Conservation (phyloP, 2,797 vertebrate species). For the Tinamus major region DNA sequence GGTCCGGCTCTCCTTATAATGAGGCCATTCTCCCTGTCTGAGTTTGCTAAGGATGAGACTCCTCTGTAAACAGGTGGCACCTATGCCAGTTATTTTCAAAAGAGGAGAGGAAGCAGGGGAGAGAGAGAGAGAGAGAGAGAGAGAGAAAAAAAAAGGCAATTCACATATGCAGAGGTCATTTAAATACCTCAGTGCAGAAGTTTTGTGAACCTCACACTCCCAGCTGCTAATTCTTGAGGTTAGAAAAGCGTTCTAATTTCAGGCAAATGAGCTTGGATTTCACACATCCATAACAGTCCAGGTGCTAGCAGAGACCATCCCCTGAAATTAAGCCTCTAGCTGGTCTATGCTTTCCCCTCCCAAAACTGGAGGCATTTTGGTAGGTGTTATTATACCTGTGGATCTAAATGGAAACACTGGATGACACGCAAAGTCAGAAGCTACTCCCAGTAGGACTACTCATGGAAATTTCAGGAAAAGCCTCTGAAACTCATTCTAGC, state of each 20-base stretch:
- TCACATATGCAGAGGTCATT: fast-evolving
- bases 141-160: neutral
- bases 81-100: neutral
- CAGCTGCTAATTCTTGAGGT: neutral
- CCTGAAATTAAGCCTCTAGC: fast-evolving
- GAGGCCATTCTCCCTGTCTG: neutral
- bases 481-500: conserved; percentile 20
- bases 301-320: neutral
- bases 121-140: no score
- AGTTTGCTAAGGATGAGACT: neutral
- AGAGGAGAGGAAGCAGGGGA: no score
- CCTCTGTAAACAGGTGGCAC: neutral
- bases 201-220: neutral
- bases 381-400: neutral
- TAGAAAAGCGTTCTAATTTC: neutral
- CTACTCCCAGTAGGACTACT: neutral
- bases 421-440: neutral
- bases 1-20: neutral
- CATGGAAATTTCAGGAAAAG: conserved; percentile 9
- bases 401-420: neutral
- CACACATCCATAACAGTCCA: neutral
- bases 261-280: neutral
- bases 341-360: neutral
- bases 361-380: neutral
- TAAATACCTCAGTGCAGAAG: neutral